Base-by-base conservation (phyloP, 2,113 vertebrate species). In the Hemichromis elongatus region DNA sequence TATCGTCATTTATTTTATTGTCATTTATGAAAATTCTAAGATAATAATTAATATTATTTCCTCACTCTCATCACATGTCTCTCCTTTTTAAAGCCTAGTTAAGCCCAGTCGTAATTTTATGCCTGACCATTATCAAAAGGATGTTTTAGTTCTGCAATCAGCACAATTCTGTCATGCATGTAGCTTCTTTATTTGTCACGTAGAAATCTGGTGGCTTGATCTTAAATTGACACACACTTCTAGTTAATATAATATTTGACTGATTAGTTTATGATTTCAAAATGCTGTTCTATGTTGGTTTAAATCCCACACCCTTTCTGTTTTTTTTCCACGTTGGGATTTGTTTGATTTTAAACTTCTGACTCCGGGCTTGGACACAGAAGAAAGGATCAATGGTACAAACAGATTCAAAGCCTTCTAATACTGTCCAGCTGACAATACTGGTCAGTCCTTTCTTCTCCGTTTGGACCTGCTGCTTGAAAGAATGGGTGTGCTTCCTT, bases 341-440 rank as follows among this genome's bases (percentile, higher is more conserved):
- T 86, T 90, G 70, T 90, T 86, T 91, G 54, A 35, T 82, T 79
- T 89, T 68, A 33, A 88, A 79, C 53, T 61, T 75, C 73, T 79
- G 52, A 84, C 80, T 86, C 9, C 16, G n/a, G 37, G 16, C 68
- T 40, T 89, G 87, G 86, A 79, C 82, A 61, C 16, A 88, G 86
- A 92, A 92, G 79, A 92, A 91, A 91, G 86, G 85, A 90, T 81
- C 86, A 88, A 89, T 86, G 83, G 70, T 83, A 85, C 81, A 86
- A 88, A 91, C 16, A 78, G 37, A 89, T 28, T 84, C 73, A 55
- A 75, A 86, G 77, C 85, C 87, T 37, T 30, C 28, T 86, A 85
- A 92, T 87, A 77, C 82, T 78, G 81, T 80, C 81, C 88, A 91
- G 89, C 91, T 89, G 88, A 92, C 80, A 82, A 89, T 70, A 86